A percentile compares a stretch with the other conserved stretches of the same genome.
Conservation (phyloP, 2,888 invertebrate genomes). For the Sarcophaga subvicina region DNA sequence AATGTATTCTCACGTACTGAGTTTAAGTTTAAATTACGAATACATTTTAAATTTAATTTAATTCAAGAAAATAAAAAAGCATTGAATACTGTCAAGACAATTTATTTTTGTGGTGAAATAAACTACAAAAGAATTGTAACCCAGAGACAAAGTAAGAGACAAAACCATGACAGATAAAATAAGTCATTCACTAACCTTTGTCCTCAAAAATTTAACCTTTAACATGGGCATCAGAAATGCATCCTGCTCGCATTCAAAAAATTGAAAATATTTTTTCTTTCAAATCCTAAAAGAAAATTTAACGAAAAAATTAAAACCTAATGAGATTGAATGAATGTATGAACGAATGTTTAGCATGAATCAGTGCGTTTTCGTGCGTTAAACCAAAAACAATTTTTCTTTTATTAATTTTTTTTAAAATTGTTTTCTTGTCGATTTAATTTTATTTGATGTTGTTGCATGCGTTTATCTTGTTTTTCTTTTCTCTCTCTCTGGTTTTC, state of each 20-base stretch:
- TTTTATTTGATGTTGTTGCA: constrained; percentile 12
- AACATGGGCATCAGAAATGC: no score
- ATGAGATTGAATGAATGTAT: not conserved
- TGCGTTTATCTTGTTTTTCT: constrained; percentile 7
- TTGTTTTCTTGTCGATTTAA: not conserved
- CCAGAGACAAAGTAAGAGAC: no score
- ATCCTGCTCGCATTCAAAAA: no score
- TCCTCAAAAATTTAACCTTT: no score
- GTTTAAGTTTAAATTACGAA: not conserved
- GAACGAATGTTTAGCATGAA: not conserved
- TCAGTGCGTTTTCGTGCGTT: constrained; percentile 48
- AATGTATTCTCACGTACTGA: not conserved
- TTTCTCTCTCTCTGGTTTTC: constrained; percentile 24
- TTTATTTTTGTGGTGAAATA: no score
- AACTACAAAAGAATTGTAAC: no score
- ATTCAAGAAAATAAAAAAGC: no score
- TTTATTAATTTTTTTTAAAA: not conserved
- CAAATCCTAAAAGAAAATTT: not conserved
- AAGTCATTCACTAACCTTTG: no score
- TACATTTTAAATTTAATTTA: not conserved
- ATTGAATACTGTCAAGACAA: no score
- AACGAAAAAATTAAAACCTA: constrained; percentile 9
- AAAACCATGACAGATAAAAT: no score
- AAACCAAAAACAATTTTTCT: constrained; percentile 24
- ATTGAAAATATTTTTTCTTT: no score